A percentile compares a stretch with the other conserved stretches of the same genome.
Conservation (phyloP, 2,113 vertebrate genomes). For the Neogobius melanostomus region DNA sequence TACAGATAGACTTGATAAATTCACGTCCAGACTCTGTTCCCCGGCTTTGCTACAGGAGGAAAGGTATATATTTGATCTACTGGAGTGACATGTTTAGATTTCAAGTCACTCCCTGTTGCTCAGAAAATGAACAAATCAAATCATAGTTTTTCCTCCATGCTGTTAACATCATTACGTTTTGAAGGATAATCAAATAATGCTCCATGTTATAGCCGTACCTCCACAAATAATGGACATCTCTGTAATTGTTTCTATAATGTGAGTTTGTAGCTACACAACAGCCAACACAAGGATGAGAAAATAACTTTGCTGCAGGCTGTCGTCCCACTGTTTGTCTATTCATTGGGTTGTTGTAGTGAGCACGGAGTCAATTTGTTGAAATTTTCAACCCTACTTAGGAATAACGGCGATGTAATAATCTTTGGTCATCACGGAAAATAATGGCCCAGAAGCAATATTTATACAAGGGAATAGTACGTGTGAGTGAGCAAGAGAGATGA, state of each 20-base stretch:
- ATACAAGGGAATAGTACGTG: conserved; percentile 20
- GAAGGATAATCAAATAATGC: conserved; percentile 48
- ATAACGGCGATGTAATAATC: conserved; percentile 59
- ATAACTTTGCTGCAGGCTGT: conserved; percentile 54
- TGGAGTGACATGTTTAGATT: conserved; percentile 17
- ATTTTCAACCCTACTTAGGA: conserved; percentile 41
- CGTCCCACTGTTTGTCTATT: conserved; percentile 50
- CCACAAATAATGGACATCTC: conserved; percentile 41
- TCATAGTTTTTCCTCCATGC: conserved; percentile 51
- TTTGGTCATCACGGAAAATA: conserved; percentile 45
- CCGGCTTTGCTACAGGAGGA: conserved; percentile 2
- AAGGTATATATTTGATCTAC: conserved; percentile 10
- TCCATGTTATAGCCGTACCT: conserved; percentile 33
- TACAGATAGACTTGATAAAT: conserved; percentile 11
- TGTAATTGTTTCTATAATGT: conserved; percentile 52
- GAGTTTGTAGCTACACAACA: conserved; percentile 25
- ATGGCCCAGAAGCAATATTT: conserved; percentile 23
- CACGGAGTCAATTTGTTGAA: conserved; percentile 62
- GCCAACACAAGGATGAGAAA: conserved; percentile 46
- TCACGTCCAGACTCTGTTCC: not conserved
- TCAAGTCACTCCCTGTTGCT: conserved; percentile 46
- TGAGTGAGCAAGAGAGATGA: conserved; percentile 16
- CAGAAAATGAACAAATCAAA: conserved; percentile 50
- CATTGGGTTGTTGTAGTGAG: conserved; percentile 63
- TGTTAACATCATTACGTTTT: conserved; percentile 55